Percentiles rank a stretch among this genome's conserved stretches.
Evolutionary conservation across 1,140 invertebrate genomes (phyloP).

Genomic region (Agrilus planipennis): DNA sequence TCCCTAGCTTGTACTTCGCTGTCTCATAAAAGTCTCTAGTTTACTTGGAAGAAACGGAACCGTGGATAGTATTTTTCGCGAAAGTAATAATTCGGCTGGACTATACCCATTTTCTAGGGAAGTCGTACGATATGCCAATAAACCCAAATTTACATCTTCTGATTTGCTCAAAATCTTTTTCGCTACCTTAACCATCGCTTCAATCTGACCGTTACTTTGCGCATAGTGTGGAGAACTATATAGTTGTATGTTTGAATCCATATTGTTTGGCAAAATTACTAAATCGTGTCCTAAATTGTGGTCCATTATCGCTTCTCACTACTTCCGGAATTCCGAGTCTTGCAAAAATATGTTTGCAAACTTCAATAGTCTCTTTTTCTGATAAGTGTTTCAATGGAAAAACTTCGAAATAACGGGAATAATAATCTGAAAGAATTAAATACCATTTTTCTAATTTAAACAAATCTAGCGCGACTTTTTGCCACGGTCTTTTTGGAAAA

Average conservation of each 20-base stretch:
- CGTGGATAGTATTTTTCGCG: conserved; percentile 12
- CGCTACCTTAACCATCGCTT: conserved; percentile 16
- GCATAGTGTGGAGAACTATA: conserved; percentile 18
- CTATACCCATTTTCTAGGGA: conserved; percentile 19
- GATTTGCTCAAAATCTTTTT: conserved; percentile 19
- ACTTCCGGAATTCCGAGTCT: conserved; percentile 18
- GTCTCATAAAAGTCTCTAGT: conserved; percentile 5
- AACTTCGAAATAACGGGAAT: conserved; percentile 21
- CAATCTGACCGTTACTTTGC: conserved; percentile 8
- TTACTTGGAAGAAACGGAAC: conserved; percentile 13
- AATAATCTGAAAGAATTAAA: conserved; percentile 21
- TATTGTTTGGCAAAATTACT: conserved; percentile 14
- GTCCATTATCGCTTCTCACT: conserved; percentile 16
- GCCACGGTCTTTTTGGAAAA: conserved; percentile 15
- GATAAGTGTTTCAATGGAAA: conserved; percentile 12
- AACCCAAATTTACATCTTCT: conserved; percentile 13
- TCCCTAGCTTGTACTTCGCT: too few species aligned
- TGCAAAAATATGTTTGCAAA: conserved; percentile 16
- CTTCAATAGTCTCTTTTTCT: conserved; percentile 12
- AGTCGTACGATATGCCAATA: conserved; percentile 22
- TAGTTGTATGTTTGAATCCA: conserved; percentile 18
- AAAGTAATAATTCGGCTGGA: conserved; percentile 13
- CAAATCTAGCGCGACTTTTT: conserved; percentile 21
- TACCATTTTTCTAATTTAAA: conserved; percentile 21
- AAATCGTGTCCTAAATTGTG: conserved; percentile 16